Evolutionary conservation across 37 sponge, comb jelly and placozoan species (phyloP), one percentile per base, ranked within the genome.

Genomic region (Cladorhizidae sp.): DNA sequence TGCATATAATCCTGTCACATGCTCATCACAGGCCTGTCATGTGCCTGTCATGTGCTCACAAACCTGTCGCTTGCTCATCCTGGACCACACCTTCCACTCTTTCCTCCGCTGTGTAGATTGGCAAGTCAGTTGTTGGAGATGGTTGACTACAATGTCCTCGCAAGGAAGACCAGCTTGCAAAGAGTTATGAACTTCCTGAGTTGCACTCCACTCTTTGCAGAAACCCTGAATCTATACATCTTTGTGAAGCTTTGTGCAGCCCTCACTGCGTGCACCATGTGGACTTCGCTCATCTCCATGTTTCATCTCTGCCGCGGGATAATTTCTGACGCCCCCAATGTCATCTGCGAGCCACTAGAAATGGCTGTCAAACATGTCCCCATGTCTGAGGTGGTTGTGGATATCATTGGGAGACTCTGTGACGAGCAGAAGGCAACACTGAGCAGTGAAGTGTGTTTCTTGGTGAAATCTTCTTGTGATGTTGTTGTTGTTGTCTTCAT

Each of bases 401-500:
- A 21, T 14, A 61, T 72, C 52, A 23, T 72, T 28, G 73, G 62
- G 49, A 59, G 23, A 51, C 38, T 81, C 64, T 39, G 64, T 9
- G 82, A 62, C 21, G 73, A 81, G 55, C 64, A 70, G 59, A 71
- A 52, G 42, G 31, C 50, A 1, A 45, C 49, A 40, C 0, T 81
- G 21, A 41, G n/a, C 35, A 32, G 3, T 39, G 73, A 81, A 41
- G 82, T 81, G 62, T 25, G 69, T 31, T 29, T 57, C n/a, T n/a
- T n/a, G n/a, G n/a, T n/a, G n/a, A n/a, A n/a, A n/a, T 33, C n/a
- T n/a, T n/a, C n/a, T n/a, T n/a, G n/a, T n/a, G n/a, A 26, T 25
- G 56, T 20, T 54, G 18, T 54, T 54, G 14, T 54, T 20, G 56
- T 54, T 20, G 56, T 54, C 56, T 18, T 54, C 56, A 54, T 18